These are phyloP conservation scores for Trichogramma evanescens DNA, from an alignment of 2,888 invertebrate genomes.

Conservation along the genomic window DNA sequence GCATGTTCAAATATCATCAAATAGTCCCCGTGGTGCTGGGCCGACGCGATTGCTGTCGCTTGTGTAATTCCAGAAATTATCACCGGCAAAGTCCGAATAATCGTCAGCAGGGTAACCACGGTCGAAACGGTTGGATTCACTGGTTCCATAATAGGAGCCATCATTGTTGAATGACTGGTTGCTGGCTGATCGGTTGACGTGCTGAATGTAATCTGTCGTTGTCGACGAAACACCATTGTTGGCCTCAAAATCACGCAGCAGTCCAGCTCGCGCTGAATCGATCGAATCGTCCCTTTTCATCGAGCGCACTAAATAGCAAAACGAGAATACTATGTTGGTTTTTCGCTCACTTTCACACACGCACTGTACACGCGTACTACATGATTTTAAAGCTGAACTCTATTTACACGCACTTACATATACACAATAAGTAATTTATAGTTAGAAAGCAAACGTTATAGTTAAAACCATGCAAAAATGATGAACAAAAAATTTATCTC, in stretches of 20 bases:
- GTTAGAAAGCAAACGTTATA: no score
- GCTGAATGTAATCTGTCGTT: conserved; percentile 53
- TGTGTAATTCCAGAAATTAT: conserved; percentile 44
- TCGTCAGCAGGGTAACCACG: conserved; percentile 35
- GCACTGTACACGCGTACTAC: no score
- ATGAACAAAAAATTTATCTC: no score
- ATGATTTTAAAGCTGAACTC: no score
- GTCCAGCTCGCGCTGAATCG: conserved; percentile 71
- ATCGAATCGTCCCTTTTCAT: conserved; percentile 53
- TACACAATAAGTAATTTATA: no score
- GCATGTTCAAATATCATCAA: conserved; percentile 67
- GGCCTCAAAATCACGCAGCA: conserved; percentile 70
- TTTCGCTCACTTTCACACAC: no score
- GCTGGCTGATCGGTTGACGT: conserved; percentile 44
- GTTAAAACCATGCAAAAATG: no score
- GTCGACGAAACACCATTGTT: neutral
- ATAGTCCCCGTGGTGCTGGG: conserved; percentile 69
- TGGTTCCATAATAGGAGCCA: conserved; percentile 31
- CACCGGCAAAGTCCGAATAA: conserved; percentile 41
- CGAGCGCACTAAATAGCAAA: conserved; percentile 46
- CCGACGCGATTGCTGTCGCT: conserved; percentile 52
- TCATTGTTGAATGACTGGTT: conserved; percentile 18
- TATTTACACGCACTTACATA: no score
- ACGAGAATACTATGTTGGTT: no score
- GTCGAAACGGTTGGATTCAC: conserved; percentile 21